Evolutionary conservation across 2,113 vertebrate genomes (phyloP), one percentile per base, ranked within the genome.

Genomic region (Phrynocephalus versicolor): DNA sequence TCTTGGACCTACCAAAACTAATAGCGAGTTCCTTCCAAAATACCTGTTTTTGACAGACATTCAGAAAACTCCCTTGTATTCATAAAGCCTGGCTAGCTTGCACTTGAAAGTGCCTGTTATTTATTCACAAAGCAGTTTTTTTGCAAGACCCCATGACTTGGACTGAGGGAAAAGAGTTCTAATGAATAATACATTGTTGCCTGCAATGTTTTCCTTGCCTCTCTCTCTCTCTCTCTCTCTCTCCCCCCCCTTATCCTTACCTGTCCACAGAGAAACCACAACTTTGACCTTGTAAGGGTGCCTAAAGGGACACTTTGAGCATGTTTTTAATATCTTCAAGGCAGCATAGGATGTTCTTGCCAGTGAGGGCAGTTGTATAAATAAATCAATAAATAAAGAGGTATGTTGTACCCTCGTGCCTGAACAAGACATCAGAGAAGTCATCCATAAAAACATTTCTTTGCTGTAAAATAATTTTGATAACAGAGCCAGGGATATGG

Each of bases 101-200:
- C 81, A 82, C 79, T 77, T 70, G 45, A 76, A 92, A 92, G 82
- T 84, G 7, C 21, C 83, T 87, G 65, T 33, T 88, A 81, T 90
- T 92, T 93, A 91, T 90, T 92, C 91, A 94, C 64, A 88, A 15
- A 87, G 85, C 33, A 83, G 64, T 89, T 62, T 93, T n/a, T 83
- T 82, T 89, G 79, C 73, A 89, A 87, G 79, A 57, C 82, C 85
- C 80, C 6, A 85, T 58, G 77, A 89, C 69, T 39, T 86, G 87
- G 67, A 79, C 87, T 73, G n/a, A 60, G 51, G 91, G 82, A 86
- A 94, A 90, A 71, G 3, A 39, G 55, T 82, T 85, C 83, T 51
- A 83, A 91, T 93, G 90, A 95, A 93, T 90, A 91, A 93, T 88
- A 35, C 85, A 90, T 84, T 82, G 21, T 60, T 84, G 76, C 39